phyloP scores from a whole-genome alignment of 1,140 invertebrate genomes.

The Drusus annulatus region DNA sequence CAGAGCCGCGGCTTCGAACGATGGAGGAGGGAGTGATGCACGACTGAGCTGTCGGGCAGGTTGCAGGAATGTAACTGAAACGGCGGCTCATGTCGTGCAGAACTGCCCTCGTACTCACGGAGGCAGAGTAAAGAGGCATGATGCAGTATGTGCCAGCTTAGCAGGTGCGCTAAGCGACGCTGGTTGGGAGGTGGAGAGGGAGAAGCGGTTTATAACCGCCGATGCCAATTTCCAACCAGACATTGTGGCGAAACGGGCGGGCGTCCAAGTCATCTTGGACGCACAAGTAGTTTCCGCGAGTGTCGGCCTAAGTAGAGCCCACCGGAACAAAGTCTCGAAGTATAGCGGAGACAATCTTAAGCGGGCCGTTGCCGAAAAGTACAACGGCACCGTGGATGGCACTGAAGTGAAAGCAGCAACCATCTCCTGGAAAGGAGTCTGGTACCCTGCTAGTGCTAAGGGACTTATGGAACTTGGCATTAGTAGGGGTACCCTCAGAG shows the following conservation, averaged over 20 bases:
- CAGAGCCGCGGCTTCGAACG: too few species aligned
- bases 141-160: neutral
- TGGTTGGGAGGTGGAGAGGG: neutral
- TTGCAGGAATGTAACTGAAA: constrained; percentile 60
- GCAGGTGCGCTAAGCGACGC: neutral
- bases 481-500: neutral
- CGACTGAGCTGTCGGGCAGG: constrained; percentile 60
- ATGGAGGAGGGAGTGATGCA: neutral
- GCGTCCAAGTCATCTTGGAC: too few species aligned
- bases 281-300: too few species aligned
- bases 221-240: too few species aligned
- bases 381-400: too few species aligned
- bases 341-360: too few species aligned
- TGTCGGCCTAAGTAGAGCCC: too few species aligned
- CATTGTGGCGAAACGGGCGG: too few species aligned
- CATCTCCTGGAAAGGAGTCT: neutral
- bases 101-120: constrained; percentile 63
- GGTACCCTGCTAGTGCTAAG: neutral
- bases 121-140: constrained; percentile 61
- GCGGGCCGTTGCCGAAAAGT: too few species aligned
- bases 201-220: neutral
- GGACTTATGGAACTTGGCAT: neutral
- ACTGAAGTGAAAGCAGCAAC: neutral
- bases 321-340: too few species aligned
- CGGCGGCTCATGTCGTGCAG: constrained; percentile 63